These are phyloP conservation scores for Acanthochromis polyacanthus DNA, from an alignment of 2,113 vertebrate genomes.

Conservation along the genomic window DNA sequence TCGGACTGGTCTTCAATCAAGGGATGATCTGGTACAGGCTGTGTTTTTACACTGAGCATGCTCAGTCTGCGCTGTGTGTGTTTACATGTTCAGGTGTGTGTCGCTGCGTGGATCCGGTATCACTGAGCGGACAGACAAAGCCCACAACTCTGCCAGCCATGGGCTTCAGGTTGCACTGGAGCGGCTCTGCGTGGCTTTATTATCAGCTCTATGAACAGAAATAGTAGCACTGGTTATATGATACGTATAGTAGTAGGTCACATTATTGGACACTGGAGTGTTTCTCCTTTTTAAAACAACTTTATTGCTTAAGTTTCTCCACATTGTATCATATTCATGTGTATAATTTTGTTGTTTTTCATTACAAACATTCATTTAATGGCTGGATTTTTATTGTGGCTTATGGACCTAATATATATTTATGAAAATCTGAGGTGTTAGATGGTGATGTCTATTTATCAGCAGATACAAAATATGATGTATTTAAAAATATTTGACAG, in stretches of 20 bases:
- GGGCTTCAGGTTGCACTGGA: slow-evolving; percentile 3
- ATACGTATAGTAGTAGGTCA: not conserved
- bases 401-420: too few species aligned
- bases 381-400: too few species aligned
- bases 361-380: too few species aligned
- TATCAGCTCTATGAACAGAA: not conserved
- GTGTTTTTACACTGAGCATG: not conserved
- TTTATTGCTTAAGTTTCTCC: too few species aligned
- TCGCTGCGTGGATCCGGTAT: slow-evolving; percentile 17
- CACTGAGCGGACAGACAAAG: not conserved
- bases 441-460: too few species aligned
- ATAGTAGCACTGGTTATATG: not conserved
- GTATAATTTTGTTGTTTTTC: not conserved
- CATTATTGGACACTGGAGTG: not conserved
- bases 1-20: slow-evolving; percentile 98
- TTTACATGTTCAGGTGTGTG: not conserved
- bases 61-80: not conserved
- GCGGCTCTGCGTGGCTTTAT: too few species aligned
- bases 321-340: not conserved
- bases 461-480: too few species aligned
- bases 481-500: too few species aligned
- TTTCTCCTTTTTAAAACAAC: too few species aligned
- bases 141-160: not conserved
- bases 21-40: slow-evolving; percentile 97
- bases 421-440: too few species aligned